phyloP scores from a whole-genome alignment of 92 coral and sea anemone species.

The Micromussa lordhowensis region DNA sequence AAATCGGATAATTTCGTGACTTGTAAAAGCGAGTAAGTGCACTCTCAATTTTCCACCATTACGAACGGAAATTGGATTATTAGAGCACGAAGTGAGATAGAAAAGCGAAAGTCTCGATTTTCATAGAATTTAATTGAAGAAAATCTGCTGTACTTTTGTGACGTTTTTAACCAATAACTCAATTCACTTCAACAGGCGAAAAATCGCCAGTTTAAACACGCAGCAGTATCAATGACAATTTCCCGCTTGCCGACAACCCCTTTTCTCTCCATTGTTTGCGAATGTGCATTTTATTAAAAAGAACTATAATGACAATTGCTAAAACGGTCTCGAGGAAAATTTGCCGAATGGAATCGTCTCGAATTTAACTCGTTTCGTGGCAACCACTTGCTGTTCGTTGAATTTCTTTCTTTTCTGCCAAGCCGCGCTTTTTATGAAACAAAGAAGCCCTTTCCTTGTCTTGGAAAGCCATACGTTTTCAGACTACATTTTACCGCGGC shows the following conservation, averaged over 20 bases:
- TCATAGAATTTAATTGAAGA: not conserved
- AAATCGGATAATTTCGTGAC: conserved; percentile 39
- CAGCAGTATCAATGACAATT: conserved; percentile 41
- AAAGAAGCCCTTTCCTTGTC: conserved; percentile 17
- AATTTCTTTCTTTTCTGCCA: conserved; percentile 12
- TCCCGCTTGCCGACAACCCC: conserved; percentile 34
- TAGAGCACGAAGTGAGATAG: conserved; percentile 16
- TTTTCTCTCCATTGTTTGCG: conserved; percentile 20
- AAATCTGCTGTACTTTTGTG: not conserved
- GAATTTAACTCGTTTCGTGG: conserved; percentile 15
- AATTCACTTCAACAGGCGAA: conserved; percentile 14
- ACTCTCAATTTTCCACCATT: conserved; percentile 33
- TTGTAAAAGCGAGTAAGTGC: conserved; percentile 7
- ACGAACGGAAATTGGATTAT: conserved; percentile 58
- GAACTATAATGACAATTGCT: not conserved
- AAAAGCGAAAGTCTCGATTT: conserved; percentile 8
- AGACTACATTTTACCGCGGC: conserved; percentile 16
- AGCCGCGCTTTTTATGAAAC: conserved; percentile 7
- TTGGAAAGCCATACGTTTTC: conserved; percentile 14
- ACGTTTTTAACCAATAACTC: not conserved
- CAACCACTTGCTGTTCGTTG: conserved; percentile 20
- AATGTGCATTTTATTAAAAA: conserved; percentile 30
- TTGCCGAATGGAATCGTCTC: conserved; percentile 31
- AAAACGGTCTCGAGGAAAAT: conserved; percentile 29
- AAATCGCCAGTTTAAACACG: conserved; percentile 34